Base-by-base conservation (phyloP, 2,888 invertebrate genomes). In the Parnassius glacialis region DNA sequence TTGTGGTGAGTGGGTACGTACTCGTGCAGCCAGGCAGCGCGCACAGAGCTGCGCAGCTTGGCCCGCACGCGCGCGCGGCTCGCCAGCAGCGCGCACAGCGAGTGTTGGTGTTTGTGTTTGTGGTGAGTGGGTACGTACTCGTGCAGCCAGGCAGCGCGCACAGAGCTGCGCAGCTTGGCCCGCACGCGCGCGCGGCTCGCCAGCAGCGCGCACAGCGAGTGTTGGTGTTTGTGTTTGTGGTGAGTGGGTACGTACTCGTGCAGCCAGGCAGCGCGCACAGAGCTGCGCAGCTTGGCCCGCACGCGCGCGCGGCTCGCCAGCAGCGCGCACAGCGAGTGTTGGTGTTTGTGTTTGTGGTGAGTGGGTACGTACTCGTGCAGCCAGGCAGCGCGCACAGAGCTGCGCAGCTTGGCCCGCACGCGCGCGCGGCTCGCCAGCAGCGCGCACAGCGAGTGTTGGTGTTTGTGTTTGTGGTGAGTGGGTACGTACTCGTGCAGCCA, bases 181-280 rank as follows among this genome's bases (percentile, higher is more conserved):
- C 1, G 48, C 13, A 20, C 43, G 16, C 60, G 44, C 20, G 51
- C 54, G 51, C 60, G 60, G 34, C 16, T 7, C 1, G 13, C 25
- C 50, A 55, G 43, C 51, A 55, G 43, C 34, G 50, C 57, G 57
- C 56, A 53, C 61, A 25, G 52, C 52, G 42, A 56, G 16, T 43
- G 20, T 20, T 20, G 1, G 20, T 20, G 20, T 20, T 20, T 20
- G 20, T 20, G 20, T 20, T 20, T 20, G 20, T 20, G 20, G 20
- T 20, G 20, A 20, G 20, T 25, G 34, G 43, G 42, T 53, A 44
- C 62, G 51, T 20, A 52, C 60, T 56, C 51, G 47, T 13, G 13
- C 47, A 13, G 47, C 13, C 13, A 13, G 13, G 47, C n/a, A 53
- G 12, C 20, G 5, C 10, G 51, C 57, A 52, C 13, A 45, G 48